These are phyloP conservation scores for Nemotelus nigrinus DNA, from an alignment of 2,888 invertebrate genomes.

Conservation along the genomic window DNA sequence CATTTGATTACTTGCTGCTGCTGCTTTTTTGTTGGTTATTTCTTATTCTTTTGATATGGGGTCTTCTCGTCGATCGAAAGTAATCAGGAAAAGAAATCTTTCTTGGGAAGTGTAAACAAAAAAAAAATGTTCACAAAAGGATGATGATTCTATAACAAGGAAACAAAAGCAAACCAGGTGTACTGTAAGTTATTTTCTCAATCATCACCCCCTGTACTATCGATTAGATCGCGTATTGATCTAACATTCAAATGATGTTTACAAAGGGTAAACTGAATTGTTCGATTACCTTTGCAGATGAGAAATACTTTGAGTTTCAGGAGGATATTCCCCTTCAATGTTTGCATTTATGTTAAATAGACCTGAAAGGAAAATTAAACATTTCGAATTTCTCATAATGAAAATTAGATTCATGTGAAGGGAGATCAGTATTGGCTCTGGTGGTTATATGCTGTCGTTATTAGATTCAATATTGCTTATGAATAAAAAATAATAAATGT, in stretches of 20 bases:
- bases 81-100: not conserved
- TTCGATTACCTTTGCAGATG: not conserved
- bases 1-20: no score
- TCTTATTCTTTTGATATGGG: not conserved
- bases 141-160: not conserved
- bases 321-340: not conserved
- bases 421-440: no score
- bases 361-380: not conserved
- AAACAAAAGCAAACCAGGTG: slow-evolving; percentile 13
- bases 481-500: no score
- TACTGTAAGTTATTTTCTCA: not conserved
- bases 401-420: no score
- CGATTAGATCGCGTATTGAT: slow-evolving; percentile 37
- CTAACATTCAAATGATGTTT: slow-evolving; percentile 40
- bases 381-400: no score
- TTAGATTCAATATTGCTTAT: no score
- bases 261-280: not conserved
- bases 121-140: not conserved
- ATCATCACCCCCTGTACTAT: slow-evolving; percentile 16
- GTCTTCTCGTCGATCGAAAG: not conserved
- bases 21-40: no score
- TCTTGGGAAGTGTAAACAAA: slow-evolving; percentile 25
- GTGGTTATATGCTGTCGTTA: no score
- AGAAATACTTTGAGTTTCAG: not conserved
- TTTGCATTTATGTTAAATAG: not conserved